These are phyloP conservation scores for Fistularia commersonii DNA, from an alignment of 2,797 vertebrate genomes.

Conservation along the genomic window DNA sequence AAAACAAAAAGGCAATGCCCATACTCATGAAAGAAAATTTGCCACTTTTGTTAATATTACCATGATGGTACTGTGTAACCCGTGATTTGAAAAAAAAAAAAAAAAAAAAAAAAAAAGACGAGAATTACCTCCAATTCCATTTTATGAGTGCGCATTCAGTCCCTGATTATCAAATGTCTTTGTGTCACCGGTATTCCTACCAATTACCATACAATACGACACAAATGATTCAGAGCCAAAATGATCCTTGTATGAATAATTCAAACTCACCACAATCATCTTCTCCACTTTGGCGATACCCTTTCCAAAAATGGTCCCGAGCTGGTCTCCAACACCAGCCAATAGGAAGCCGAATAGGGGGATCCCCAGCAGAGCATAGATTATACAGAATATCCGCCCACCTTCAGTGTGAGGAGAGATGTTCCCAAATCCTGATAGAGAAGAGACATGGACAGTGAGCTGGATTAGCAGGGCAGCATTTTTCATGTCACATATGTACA, in stretches of 20 bases:
- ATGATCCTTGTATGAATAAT: background rate
- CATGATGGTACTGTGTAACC: no score
- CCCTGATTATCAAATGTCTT: no score
- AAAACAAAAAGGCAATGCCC: background rate
- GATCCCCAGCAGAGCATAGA: slow-evolving; percentile 96
- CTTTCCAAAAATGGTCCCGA: slow-evolving; percentile 97
- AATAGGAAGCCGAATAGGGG: slow-evolving; percentile 95
- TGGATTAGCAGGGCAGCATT: background rate
- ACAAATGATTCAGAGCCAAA: no score
- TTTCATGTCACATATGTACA: no score
- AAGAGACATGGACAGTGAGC: slow-evolving; percentile 2
- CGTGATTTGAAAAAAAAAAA: background rate
- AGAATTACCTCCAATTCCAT: no score
- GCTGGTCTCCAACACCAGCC: slow-evolving; percentile 95
- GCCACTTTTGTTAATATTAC: no score
- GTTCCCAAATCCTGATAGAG: slow-evolving; percentile 89
- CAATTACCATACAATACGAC: no score
- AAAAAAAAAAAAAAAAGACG: background rate
- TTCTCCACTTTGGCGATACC: slow-evolving; percentile 95
- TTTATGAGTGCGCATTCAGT: no score
- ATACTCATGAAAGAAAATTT: no score
- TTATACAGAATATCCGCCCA: slow-evolving; percentile 96
- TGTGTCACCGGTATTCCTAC: no score
- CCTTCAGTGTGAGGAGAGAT: slow-evolving; percentile 95
- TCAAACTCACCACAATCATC: slow-evolving; percentile 87